Evolutionary conservation across 2,797 vertebrate species (phyloP), one percentile per base, ranked within the genome.

Genomic region (Amazona finschi): DNA sequence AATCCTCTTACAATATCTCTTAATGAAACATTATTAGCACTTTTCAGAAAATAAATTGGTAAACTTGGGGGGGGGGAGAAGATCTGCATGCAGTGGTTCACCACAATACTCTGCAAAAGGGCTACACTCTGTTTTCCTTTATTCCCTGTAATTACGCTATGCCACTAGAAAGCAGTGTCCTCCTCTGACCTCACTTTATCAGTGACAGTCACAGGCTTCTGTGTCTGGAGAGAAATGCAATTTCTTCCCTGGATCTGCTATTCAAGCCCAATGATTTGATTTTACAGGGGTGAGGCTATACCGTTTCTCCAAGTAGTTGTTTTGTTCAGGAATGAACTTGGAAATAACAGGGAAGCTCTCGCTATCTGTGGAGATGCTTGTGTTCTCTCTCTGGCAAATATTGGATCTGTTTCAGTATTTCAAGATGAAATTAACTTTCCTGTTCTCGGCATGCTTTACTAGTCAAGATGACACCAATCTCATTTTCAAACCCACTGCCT

Each of bases 261-360:
- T 10, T 82, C 33, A 65, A 73, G 14, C 19, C n/a, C 16, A 25
- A 2, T 5, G 21, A 46, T 30, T 31, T 58, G 46, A 69, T 47
- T 43, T 28, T 50, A 52, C 0, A 1, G 4, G 7, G 5, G 3
- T 73, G 46, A 89, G 70, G 39, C n/a, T 43, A 9, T 8, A 4
- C 19, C 58, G 27, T 19, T 83, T 58, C 36, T 74, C 36, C 46
- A 62, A 47, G 73, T 6, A 81, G n/a, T 1, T 43, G 8, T 60
- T 61, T 65, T 47, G 11, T 15, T 91, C 50, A 71, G 74, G 60
- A 89, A 69, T 33, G 62, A 5, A 10, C 28, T 58, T 65, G 66
- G 46, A 93, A 89, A 39, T 10, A 82, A 36, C 12, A 58, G 21
- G 14, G 36, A 91, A 67, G 21, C 25, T 76, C 24, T 25, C 39